Evolutionary conservation across 2,113 vertebrate genomes (phyloP).

Genomic region (Rhinoptilus africanus): DNA sequence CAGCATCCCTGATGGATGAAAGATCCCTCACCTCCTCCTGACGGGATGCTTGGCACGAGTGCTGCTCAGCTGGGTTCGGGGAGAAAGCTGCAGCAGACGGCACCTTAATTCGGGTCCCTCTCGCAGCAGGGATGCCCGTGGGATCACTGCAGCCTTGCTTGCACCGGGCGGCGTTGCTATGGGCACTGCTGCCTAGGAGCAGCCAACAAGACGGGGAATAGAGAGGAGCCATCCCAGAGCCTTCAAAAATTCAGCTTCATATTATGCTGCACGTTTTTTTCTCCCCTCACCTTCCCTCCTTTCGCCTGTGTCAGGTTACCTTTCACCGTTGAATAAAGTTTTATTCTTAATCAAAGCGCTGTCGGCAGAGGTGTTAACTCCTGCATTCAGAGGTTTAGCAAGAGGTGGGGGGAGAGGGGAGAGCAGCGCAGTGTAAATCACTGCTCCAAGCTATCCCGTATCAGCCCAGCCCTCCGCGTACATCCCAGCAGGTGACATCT

Average conservation of each 20-base stretch:
- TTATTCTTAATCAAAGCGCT: neutral
- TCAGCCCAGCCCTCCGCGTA: neutral
- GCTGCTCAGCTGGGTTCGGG: neutral
- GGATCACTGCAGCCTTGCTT: neutral
- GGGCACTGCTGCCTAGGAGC: slow-evolving; percentile 58
- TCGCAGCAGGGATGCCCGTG: neutral
- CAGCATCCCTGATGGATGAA: neutral
- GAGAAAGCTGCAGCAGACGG: neutral
- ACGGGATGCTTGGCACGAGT: neutral
- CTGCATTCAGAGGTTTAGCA: slow-evolving; percentile 40
- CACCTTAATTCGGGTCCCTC: neutral
- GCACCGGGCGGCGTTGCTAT: slow-evolving; percentile 32
- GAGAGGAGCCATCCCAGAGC: neutral
- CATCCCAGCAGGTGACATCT: neutral
- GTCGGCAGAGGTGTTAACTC: slow-evolving; percentile 44
- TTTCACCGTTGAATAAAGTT: neutral
- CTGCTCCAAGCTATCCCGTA: neutral
- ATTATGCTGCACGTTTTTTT: neutral
- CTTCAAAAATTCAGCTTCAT: neutral
- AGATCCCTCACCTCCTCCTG: neutral
- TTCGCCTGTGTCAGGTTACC: neutral
- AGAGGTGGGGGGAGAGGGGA: neutral
- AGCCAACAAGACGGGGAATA: neutral
- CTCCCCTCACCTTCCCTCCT: neutral
- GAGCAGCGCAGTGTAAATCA: neutral